These are phyloP conservation scores for Ridgeia piscesae DNA, from an alignment of 1,140 invertebrate species.

Conservation along the genomic window DNA sequence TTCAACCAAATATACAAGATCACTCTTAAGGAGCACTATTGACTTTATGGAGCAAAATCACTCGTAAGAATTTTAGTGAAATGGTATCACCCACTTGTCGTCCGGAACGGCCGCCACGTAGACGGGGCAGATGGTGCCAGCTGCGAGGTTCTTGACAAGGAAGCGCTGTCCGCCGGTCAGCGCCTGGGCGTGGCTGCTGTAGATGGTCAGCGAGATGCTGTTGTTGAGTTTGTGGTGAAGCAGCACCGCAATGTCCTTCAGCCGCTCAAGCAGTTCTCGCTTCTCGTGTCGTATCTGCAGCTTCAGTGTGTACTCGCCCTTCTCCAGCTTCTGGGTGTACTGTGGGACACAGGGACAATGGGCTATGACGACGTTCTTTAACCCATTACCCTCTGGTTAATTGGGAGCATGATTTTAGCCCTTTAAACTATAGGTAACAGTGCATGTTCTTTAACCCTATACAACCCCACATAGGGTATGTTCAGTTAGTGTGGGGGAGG, in stretches of 20 bases:
- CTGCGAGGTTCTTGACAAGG: slow-evolving; percentile 63
- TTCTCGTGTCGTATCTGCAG: slow-evolving; percentile 88
- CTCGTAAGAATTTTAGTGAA: no score
- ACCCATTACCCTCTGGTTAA: no score
- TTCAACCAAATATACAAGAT: no score
- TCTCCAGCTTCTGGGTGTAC: slow-evolving; percentile 86
- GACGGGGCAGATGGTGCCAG: slow-evolving; percentile 68
- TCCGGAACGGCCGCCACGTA: slow-evolving; percentile 74
- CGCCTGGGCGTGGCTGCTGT: slow-evolving; percentile 64
- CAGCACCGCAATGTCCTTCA: slow-evolving; percentile 73
- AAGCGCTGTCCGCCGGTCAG: slow-evolving; percentile 76
- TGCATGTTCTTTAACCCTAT: no score
- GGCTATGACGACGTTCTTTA: no score
- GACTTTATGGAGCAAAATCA: no score
- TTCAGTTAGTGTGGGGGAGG: no score
- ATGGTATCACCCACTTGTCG: slow-evolving; percentile 67
- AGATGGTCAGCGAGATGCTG: slow-evolving; percentile 76
- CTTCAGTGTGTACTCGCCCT: slow-evolving; percentile 89
- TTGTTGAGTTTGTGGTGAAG: slow-evolving; percentile 76
- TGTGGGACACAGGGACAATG: slow-evolving; percentile 53
- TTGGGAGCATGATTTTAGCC: no score
- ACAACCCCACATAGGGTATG: no score
- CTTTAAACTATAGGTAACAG: no score
- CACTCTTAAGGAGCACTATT: no score
- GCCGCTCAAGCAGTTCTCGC: slow-evolving; percentile 80